Conservation (phyloP, 2,797 vertebrate genomes). For the Parauchenoglanis punctatus region DNA sequence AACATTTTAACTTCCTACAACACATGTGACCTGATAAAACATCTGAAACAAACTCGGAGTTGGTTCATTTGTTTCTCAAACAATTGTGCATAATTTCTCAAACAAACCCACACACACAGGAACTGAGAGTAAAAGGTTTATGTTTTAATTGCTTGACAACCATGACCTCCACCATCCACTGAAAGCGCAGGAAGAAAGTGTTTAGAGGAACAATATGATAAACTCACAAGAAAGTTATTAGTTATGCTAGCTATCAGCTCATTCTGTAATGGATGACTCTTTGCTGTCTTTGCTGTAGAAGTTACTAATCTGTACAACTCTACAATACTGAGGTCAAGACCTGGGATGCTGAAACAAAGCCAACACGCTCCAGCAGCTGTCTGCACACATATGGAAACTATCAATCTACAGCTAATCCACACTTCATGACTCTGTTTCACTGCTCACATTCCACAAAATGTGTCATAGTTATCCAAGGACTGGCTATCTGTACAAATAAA, state of each 20-base stretch:
- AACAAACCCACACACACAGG: background rate
- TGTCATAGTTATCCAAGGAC: background rate
- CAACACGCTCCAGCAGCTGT: background rate
- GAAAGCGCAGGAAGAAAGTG: slow-evolving; percentile 11
- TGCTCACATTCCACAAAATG: background rate
- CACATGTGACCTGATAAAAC: background rate
- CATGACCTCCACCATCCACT: slow-evolving; percentile 13
- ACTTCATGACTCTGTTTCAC: slow-evolving; percentile 39
- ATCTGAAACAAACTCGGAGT: background rate
- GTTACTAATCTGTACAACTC: slow-evolving; percentile 36
- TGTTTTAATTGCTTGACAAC: background rate
- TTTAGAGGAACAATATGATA: slow-evolving; percentile 37
- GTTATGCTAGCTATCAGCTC: slow-evolving; percentile 50
- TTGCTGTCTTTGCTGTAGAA: slow-evolving; percentile 19
- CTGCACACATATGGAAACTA: slow-evolving; percentile 54
- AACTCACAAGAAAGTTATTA: slow-evolving; percentile 47
- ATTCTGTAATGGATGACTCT: slow-evolving; percentile 42
- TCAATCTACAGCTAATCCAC: slow-evolving; percentile 34
- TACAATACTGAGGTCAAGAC: slow-evolving; percentile 36
- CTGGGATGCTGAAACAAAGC: slow-evolving; percentile 26
- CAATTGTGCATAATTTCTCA: background rate
- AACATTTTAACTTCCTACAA: background rate
- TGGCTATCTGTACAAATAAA: background rate
- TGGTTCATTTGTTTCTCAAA: background rate
- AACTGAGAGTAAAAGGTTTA: background rate